Evolutionary conservation across 1,140 invertebrate species (phyloP).

Genomic region (Parapsyche elsis): DNA sequence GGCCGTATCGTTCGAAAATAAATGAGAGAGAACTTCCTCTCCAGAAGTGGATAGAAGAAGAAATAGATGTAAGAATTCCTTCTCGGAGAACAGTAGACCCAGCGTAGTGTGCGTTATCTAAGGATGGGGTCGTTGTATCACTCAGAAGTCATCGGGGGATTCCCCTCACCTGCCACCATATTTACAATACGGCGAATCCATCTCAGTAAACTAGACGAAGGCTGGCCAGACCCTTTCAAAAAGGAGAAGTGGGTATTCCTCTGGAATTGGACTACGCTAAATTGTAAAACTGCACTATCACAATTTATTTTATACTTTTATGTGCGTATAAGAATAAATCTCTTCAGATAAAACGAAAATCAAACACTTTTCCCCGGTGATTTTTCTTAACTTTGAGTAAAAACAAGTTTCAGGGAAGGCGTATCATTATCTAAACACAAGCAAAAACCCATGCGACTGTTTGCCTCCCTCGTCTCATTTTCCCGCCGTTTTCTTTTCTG

Average conservation of each 20-base stretch:
- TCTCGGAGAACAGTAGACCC: background rate
- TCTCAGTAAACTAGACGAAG: constrained; percentile 39
- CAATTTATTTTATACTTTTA: too few species aligned
- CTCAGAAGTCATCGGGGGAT: constrained; percentile 10
- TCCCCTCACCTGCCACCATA: constrained; percentile 38
- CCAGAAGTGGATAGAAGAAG: background rate
- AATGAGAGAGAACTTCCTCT: background rate
- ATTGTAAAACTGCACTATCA: too few species aligned
- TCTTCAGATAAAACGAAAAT: too few species aligned
- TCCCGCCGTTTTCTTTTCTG: background rate
- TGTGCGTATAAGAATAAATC: too few species aligned
- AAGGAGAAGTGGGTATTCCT: background rate
- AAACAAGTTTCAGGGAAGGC: background rate
- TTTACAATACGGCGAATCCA: constrained; percentile 49
- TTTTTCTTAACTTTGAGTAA: background rate
- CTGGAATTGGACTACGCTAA: background rate
- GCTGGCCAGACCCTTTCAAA: background rate
- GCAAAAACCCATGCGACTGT: background rate
- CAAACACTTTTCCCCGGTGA: too few species aligned
- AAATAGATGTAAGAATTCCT: background rate
- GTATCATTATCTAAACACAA: background rate
- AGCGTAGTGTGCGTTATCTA: background rate
- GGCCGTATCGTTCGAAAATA: background rate
- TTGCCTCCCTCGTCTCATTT: background rate
- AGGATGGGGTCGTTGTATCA: constrained; percentile 23